Evolutionary conservation across 2,888 invertebrate genomes (phyloP).

Genomic region (Leptinotarsa haldemani): DNA sequence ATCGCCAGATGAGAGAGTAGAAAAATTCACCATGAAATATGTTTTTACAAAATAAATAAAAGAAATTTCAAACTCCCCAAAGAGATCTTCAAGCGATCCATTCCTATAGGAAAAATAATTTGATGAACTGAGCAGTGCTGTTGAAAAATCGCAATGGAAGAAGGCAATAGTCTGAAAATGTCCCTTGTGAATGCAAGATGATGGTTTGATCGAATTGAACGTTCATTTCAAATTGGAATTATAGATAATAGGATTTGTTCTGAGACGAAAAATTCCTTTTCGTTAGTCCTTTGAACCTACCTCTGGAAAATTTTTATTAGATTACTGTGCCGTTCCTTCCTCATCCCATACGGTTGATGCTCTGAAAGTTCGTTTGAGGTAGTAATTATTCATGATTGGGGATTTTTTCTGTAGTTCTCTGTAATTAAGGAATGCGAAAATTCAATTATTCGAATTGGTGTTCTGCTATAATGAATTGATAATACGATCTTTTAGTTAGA

Average conservation of each 20-base stretch:
- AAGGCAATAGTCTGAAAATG: background rate
- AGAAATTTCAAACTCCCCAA: too few species aligned
- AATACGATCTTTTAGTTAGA: too few species aligned
- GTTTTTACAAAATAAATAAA: too few species aligned
- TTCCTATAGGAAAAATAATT: too few species aligned
- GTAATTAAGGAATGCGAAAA: background rate
- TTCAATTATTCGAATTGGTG: background rate
- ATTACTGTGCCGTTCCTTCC: background rate
- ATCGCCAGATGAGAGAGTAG: too few species aligned
- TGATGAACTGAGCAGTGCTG: too few species aligned
- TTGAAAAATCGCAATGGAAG: too few species aligned
- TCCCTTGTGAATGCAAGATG: constrained; percentile 8
- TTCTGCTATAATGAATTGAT: too few species aligned
- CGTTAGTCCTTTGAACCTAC: background rate
- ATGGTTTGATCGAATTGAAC: background rate
- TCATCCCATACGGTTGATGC: background rate
- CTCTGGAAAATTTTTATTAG: background rate
- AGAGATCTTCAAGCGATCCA: too few species aligned
- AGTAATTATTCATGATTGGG: background rate
- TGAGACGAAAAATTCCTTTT: background rate
- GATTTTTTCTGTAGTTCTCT: background rate
- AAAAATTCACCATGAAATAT: too few species aligned
- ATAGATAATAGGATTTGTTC: background rate
- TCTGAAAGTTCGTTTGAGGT: background rate
- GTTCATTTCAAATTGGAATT: background rate